phyloP scores from a whole-genome alignment of 2,113 vertebrate species.

The Hydrolagus affinis region DNA sequence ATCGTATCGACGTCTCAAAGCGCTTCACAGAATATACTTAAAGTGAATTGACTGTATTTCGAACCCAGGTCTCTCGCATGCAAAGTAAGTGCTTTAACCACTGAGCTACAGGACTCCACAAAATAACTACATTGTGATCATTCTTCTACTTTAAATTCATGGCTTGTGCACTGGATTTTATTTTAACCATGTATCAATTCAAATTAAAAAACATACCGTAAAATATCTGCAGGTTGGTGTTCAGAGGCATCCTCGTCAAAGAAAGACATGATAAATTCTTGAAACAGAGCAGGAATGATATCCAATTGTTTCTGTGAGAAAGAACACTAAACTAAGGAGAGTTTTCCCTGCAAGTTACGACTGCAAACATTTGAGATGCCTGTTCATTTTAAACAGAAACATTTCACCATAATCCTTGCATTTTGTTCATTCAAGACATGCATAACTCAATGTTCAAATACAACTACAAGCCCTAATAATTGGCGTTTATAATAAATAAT shows the following conservation, averaged over 20 bases:
- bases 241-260: slow-evolving; percentile 65
- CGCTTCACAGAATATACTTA: too few relatives aligned
- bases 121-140: too few relatives aligned
- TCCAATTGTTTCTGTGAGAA: slow-evolving; percentile 60
- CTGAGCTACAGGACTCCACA: too few relatives aligned
- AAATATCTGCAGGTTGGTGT: slow-evolving; percentile 60
- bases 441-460: neutral
- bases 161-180: neutral
- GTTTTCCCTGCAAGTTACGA: neutral
- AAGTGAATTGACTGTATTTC: too few relatives aligned
- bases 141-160: neutral
- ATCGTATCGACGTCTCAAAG: too few relatives aligned
- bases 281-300: slow-evolving; percentile 64
- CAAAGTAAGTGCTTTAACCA: too few relatives aligned
- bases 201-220: slow-evolving; percentile 58
- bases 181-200: neutral
- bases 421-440: neutral
- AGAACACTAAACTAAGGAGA: slow-evolving; percentile 4
- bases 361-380: too few relatives aligned
- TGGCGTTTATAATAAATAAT: neutral
- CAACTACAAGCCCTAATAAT: neutral
- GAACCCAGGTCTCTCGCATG: too few relatives aligned
- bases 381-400: neutral
- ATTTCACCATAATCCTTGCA: too few relatives aligned
- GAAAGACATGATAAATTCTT: slow-evolving; percentile 73